Percentiles rank a stretch among this genome's conserved stretches.
These are phyloP conservation scores for Picathartes gymnocephalus DNA, from an alignment of 2,113 vertebrate species.

Conservation along the genomic window DNA sequence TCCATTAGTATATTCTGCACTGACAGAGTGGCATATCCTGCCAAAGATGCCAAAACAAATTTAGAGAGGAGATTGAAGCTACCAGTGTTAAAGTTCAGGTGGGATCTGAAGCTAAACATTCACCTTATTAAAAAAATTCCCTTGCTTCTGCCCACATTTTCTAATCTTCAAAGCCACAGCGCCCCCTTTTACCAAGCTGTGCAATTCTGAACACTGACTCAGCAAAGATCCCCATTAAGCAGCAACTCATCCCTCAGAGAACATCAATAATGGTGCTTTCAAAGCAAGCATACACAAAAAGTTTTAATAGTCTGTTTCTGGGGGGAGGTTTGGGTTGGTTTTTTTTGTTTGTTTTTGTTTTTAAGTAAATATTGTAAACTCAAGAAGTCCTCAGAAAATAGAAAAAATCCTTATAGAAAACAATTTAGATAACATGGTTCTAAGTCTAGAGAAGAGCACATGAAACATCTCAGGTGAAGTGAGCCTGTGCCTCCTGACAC, in stretches of 20 bases:
- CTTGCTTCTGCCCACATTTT: neutral
- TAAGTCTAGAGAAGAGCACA: neutral
- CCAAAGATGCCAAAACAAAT: neutral
- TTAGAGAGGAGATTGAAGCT: neutral
- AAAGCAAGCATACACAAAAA: neutral
- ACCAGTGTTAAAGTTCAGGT: neutral
- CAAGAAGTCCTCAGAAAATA: neutral
- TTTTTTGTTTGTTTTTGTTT: neutral
- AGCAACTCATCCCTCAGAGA: neutral
- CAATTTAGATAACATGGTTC: neutral
- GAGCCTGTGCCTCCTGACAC: neutral
- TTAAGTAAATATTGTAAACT: neutral
- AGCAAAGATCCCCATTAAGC: neutral
- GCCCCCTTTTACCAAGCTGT: neutral
- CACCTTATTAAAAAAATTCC: neutral
- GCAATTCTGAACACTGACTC: neutral
- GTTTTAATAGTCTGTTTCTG: neutral
- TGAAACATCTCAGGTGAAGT: accelerated
- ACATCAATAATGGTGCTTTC: neutral
- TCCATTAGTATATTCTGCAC: neutral
- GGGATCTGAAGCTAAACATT: neutral
- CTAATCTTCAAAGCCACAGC: neutral
- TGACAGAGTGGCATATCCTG: neutral
- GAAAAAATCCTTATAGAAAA: neutral
- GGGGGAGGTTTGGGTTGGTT: accelerated